A percentile compares a stretch with the other conserved stretches of the same genome.
Evolutionary conservation across 92 coral and sea anemone genomes (phyloP).

Genomic region (Epizoanthus rinbou): DNA sequence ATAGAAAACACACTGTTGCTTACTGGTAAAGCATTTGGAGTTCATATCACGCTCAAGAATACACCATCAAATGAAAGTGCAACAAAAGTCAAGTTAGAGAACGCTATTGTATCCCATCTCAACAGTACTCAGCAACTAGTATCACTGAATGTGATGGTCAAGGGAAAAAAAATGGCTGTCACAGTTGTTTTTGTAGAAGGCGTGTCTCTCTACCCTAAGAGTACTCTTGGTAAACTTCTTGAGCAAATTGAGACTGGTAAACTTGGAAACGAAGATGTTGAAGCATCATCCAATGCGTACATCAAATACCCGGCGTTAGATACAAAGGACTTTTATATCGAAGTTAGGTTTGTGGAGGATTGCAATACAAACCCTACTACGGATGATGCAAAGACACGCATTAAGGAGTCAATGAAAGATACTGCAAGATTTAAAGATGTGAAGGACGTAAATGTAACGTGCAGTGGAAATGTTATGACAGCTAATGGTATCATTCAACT

Average conservation of each 20-base stretch:
- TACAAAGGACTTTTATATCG: constrained; percentile 29
- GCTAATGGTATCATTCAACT: neutral
- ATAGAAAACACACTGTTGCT: neutral
- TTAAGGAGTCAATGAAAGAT: neutral
- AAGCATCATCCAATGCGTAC: constrained; percentile 4
- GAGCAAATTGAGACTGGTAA: constrained; percentile 1
- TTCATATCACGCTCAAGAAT: neutral
- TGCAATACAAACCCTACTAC: neutral
- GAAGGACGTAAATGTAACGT: neutral
- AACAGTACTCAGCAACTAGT: neutral
- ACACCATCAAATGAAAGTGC: neutral
- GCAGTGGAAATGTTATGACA: neutral
- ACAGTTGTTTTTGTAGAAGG: neutral
- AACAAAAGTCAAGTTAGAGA: neutral
- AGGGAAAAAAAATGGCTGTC: neutral
- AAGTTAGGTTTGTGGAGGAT: neutral
- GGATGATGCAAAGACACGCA: no score
- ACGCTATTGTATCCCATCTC: neutral
- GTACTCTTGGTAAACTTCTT: constrained; percentile 1
- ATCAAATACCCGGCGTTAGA: constrained; percentile 30
- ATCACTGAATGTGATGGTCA: neutral
- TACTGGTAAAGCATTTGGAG: constrained; percentile 6
- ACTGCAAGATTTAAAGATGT: neutral
- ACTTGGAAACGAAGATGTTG: neutral
- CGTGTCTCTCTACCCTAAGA: constrained; percentile 14